These are phyloP conservation scores for Cabera pusaria DNA, from an alignment of 2,888 invertebrate species.

Conservation along the genomic window DNA sequence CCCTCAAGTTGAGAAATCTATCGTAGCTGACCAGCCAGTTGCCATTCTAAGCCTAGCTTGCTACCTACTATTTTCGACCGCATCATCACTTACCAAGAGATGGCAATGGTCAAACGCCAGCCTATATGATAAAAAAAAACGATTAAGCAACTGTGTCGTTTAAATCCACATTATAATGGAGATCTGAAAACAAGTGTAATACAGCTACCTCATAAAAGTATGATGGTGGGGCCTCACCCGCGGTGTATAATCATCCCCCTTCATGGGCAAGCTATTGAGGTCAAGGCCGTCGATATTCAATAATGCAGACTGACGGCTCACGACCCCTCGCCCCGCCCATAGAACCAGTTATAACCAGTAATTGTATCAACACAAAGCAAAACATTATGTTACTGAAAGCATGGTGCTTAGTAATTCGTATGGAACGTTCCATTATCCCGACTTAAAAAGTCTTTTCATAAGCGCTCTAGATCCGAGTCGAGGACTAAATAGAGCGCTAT, in stretches of 20 bases:
- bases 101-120: no score
- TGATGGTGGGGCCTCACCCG: constrained; percentile 18
- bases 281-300: constrained; percentile 65
- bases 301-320: constrained; percentile 41
- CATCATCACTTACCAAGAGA: no score
- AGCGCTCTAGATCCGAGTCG: constrained; percentile 23
- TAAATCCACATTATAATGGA: constrained; percentile 6
- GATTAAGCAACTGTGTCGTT: no score
- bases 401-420: constrained; percentile 23
- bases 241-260: constrained; percentile 46
- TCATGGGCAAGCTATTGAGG: constrained; percentile 45
- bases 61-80: no score
- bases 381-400: constrained; percentile 22
- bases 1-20: no score
- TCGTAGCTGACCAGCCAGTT: no score
- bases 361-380: constrained; percentile 33
- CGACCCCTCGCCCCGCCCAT: constrained; percentile 52
- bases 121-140: no score
- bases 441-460: constrained; percentile 25
- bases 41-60: no score
- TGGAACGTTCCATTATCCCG: constrained; percentile 23
- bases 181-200: constrained; percentile 6
- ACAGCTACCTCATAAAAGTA: constrained; percentile 9
- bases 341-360: constrained; percentile 20
- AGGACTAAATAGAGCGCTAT: constrained; percentile 49